Base-by-base conservation (phyloP, 2,888 invertebrate species). In the Machimus atricapillus region DNA sequence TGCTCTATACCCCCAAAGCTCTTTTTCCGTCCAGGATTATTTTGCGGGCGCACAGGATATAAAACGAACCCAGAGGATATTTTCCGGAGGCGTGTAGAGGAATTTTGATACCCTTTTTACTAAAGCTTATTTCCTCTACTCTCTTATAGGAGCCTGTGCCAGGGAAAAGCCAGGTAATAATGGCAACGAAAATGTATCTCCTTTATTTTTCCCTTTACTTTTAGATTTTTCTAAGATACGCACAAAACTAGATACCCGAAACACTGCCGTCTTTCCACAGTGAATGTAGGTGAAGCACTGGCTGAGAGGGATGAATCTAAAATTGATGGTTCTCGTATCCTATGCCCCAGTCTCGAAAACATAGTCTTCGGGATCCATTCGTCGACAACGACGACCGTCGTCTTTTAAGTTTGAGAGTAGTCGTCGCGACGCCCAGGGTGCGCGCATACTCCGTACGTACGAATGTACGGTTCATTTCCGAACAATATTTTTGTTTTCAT, bases 231-330 rank as follows among this genome's bases (percentile, higher is more conserved):
- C 12, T 66, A 7, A 23, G 66, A 82, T 83, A 87, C 87, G 89
- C 88, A 88, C 90, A 88, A 46, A 85, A 87, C 46, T 46, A 73
- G 74, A 89, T 88, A 87, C 89, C 88, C 87, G 87, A 89, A 90
- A 90, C 87, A 90, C 88, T 89, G 89, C 89, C 90, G 91, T 91
- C 91, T 90, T 91, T 89, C 90, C 91, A 90, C 89, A 88, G 90
- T 91, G 91, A 91, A 90, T 91, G 90, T 90, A 90, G 91, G 91
- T 89, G 90, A 91, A 91, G 90, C 90, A 91, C 91, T 91, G 91
- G 91, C 88, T 89, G 88, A 87, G 89, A 89, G 89, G 89, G 89
- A 89, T 89, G 90, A 89, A 89, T 85, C 46, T 74, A 85, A 85
- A 74, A 85, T 83, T 83, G 83, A 83, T 83, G 83, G 83, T 83